These are phyloP conservation scores for Coregonus suidteri DNA, from an alignment of 2,797 vertebrate genomes.

Conservation along the genomic window DNA sequence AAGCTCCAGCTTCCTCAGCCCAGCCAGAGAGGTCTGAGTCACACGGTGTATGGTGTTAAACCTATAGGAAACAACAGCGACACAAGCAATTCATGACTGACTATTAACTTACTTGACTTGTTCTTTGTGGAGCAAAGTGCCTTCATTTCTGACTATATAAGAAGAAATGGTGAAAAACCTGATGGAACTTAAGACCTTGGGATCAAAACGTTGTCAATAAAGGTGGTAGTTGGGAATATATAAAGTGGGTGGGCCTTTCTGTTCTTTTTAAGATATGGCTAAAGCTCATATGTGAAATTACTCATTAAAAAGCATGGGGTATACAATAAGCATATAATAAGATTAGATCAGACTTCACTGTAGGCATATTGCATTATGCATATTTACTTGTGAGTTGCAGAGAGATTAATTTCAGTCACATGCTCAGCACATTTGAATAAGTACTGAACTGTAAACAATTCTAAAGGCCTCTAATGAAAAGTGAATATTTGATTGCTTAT, in stretches of 20 bases:
- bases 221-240: neutral
- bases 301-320: neutral
- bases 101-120: neutral
- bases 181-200: neutral
- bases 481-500: neutral
- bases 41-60: slow-evolving; percentile 89
- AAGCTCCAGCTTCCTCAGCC: slow-evolving; percentile 83
- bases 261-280: neutral
- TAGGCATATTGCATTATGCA: neutral
- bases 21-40: slow-evolving; percentile 78
- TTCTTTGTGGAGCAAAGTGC: neutral
- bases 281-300: neutral
- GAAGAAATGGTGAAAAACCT: neutral
- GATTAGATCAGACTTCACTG: neutral
- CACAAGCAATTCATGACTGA: neutral
- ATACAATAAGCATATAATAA: neutral
- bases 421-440: neutral
- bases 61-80: slow-evolving; percentile 59
- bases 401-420: neutral
- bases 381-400: neutral
- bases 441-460: neutral
- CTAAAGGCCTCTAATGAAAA: neutral
- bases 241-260: neutral
- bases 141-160: no score
- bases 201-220: neutral